phyloP scores from a whole-genome alignment of 2,888 invertebrate species.

The Tipula unca region DNA sequence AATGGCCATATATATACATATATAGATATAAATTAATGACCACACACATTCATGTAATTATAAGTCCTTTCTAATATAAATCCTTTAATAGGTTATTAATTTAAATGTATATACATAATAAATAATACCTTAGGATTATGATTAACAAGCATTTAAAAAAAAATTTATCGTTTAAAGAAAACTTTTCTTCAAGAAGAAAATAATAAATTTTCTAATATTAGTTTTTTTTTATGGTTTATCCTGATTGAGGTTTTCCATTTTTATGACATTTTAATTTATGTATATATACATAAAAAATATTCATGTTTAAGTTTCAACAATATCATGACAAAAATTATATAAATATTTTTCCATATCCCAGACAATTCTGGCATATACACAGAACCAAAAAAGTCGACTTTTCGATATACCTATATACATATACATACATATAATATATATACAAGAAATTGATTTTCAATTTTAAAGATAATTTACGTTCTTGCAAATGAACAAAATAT shows the following conservation, averaged over 20 bases:
- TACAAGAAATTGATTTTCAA: neutral
- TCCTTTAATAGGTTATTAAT: neutral
- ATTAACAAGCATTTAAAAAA: neutral
- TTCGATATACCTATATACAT: neutral
- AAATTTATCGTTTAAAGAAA: neutral
- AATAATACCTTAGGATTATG: neutral
- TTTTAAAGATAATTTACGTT: neutral
- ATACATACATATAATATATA: neutral
- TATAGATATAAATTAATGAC: neutral
- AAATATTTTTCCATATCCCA: neutral
- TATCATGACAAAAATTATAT: neutral
- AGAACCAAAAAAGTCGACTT: neutral
- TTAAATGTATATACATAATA: neutral
- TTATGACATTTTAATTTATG: constrained; percentile 14
- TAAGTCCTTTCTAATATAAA: neutral
- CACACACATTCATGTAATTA: neutral
- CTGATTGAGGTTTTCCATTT: neutral
- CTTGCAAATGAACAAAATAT: neutral
- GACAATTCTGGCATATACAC: neutral
- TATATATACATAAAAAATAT: neutral
- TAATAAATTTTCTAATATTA: neutral
- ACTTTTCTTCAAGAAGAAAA: neutral
- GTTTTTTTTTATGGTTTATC: neutral
- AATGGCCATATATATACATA: neutral
- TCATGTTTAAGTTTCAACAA: neutral